Percentiles rank a stretch among this genome's conserved stretches.
These are phyloP conservation scores for Papilio demoleus DNA, from an alignment of 2,888 invertebrate genomes.

Conservation along the genomic window DNA sequence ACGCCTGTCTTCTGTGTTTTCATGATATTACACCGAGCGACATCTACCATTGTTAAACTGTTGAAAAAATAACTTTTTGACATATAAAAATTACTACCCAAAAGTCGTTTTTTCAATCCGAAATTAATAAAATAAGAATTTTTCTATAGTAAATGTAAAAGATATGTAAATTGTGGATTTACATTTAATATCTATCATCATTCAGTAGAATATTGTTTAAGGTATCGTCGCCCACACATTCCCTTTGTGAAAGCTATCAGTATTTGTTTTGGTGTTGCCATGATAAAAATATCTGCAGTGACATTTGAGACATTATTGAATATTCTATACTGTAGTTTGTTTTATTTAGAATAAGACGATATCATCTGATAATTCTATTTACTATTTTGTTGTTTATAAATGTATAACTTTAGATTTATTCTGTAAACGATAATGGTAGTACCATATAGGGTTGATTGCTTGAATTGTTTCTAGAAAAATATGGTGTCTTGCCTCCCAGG, in stretches of 20 bases:
- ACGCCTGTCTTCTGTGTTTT: no score
- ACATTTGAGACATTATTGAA: constrained; percentile 34
- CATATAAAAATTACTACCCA: no score
- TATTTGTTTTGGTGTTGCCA: constrained; percentile 46
- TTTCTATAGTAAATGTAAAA: not conserved
- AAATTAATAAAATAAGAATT: no score
- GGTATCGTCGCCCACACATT: constrained; percentile 49
- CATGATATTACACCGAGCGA: no score
- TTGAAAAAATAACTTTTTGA: no score
- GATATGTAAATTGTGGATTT: not conserved
- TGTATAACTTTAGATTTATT: not conserved
- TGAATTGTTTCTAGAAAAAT: no score
- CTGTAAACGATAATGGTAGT: no score
- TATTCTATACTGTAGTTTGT: not conserved
- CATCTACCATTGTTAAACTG: no score
- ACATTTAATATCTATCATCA: constrained; percentile 22
- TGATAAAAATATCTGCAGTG: constrained; percentile 34
- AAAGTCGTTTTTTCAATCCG: no score
- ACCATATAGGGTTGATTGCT: no score
- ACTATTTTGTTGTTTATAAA: not conserved
- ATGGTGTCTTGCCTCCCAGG: no score
- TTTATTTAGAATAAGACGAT: constrained; percentile 48
- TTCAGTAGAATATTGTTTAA: constrained; percentile 38
- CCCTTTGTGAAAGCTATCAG: constrained; percentile 52
- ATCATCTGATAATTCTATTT: constrained; percentile 53